Base-by-base conservation (phyloP, 2,113 vertebrate species). In the Thryonomys swinderianus region DNA sequence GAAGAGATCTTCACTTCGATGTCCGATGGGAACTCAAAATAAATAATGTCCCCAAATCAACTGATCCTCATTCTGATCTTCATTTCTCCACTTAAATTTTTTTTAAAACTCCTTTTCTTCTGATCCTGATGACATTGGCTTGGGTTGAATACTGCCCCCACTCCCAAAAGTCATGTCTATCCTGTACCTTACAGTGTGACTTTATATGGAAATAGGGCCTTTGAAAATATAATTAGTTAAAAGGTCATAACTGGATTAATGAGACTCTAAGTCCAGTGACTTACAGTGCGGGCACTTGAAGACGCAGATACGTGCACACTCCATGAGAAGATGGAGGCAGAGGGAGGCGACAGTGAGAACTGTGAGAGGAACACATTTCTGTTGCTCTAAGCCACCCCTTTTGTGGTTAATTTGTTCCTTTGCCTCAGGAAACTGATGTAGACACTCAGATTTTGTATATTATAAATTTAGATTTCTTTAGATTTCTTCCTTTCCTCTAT, bases 401-500 rank as follows among this genome's bases (percentile, higher is more conserved):
- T 57, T 53, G 66, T 64, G 57, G 57, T 20, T 84, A 23, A 32
- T 88, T 82, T 91, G n/a, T 64, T 64, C 42, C 6, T 16, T 12
- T 71, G 21, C 64, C 81, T 55, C 62, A 88, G 34, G 76, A 88
- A 79, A 66, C 18, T 59, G 51, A 61, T 85, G 40, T 69, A 76
- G 67, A 82, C 3, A 81, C 14, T 69, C n/a, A 74, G 42, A 10
- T 42, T 0, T 86, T 51, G 6, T 61, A 53, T 92, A n/a, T 76
- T 48, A 90, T 78, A 82, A 87, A 95, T 57, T 78, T 83, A 82
- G 37, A 73, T 30, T 81, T 90, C 76, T 83, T n/a, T 93, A 82
- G 66, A 95, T 25, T n/a, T 3, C 34, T 40, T 25, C 34, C 42
- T 84, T 91, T 21, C 27, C 53, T 79, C 14, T 55, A n/a, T 69